Percentiles rank a stretch among this genome's conserved stretches.
phyloP scores from a whole-genome alignment of 1,140 invertebrate genomes.

The Brevipalpus yothersi region DNA sequence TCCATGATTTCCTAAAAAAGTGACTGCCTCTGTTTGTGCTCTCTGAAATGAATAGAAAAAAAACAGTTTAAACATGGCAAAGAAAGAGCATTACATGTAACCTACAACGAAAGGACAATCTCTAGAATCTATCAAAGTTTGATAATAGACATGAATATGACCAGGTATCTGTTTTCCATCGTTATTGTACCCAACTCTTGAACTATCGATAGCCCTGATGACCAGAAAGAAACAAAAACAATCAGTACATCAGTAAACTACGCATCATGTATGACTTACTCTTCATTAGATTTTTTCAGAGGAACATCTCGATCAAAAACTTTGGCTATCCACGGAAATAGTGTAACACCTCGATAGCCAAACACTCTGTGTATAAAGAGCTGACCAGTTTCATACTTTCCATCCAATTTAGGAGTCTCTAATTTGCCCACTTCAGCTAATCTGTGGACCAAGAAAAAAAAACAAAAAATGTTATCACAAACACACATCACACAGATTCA shows the following conservation, averaged over 20 bases:
- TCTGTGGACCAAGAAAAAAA: constrained; percentile 19
- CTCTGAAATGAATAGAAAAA: constrained; percentile 29
- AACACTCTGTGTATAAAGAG: constrained; percentile 82
- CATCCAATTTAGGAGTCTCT: constrained; percentile 52
- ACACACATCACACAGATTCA: too few relatives aligned
- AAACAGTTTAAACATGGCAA: background rate
- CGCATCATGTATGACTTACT: constrained; percentile 1
- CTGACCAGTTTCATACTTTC: constrained; percentile 83
- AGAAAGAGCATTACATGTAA: constrained; percentile 12
- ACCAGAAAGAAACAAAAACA: background rate
- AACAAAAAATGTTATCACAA: background rate
- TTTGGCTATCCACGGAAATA: constrained; percentile 81
- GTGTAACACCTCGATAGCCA: constrained; percentile 76
- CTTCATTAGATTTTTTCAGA: constrained; percentile 23
- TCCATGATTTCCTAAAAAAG: constrained; percentile 87
- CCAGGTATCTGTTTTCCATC: constrained; percentile 69
- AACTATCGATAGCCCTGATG: constrained; percentile 13
- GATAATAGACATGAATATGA: constrained; percentile 76
- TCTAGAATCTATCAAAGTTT: constrained; percentile 81
- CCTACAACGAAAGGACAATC: constrained; percentile 86
- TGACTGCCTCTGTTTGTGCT: constrained; percentile 86
- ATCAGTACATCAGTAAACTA: background rate
- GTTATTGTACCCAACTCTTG: constrained; percentile 23
- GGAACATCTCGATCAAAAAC: constrained; percentile 76
- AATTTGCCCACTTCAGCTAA: constrained; percentile 51